Percentiles rank a stretch among this genome's conserved stretches.
phyloP scores from a whole-genome alignment of 1,140 invertebrate genomes.

The Drosophila auraria region DNA sequence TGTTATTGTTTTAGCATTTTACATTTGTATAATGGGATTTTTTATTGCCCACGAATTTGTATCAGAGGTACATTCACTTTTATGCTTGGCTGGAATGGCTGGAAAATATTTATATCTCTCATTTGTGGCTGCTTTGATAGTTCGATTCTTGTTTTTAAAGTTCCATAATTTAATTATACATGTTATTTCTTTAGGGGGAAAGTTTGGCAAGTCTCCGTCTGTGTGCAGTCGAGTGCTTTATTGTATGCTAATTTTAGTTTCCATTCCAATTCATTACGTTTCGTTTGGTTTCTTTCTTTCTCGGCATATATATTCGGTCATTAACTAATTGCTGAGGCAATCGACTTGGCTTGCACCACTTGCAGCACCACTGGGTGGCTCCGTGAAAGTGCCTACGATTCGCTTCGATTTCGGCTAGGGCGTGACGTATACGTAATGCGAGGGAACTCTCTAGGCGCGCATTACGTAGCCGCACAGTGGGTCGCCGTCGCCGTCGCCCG shows the following conservation, averaged over 20 bases:
- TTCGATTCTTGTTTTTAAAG: too few species aligned
- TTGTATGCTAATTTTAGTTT: conserved; percentile 76
- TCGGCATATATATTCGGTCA: conserved; percentile 81
- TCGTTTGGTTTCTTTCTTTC: conserved; percentile 57
- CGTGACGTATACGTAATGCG: conserved; percentile 46
- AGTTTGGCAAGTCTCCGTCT: conserved; percentile 47
- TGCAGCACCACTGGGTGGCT: conserved; percentile 17
- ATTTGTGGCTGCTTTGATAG: conserved; percentile 3
- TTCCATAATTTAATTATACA: conserved; percentile 7
- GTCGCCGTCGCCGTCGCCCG: not conserved
- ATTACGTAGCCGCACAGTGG: conserved; percentile 77
- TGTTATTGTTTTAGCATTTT: conserved; percentile 31
- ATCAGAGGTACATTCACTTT: conserved; percentile 52
- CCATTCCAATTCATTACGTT: conserved; percentile 43
- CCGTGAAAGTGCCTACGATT: conserved; percentile 59
- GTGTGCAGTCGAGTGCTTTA: conserved; percentile 73
- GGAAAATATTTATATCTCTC: not conserved
- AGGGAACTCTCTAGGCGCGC: conserved; percentile 6
- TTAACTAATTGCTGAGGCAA: conserved; percentile 83
- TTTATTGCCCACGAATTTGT: conserved; percentile 50
- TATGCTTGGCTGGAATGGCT: conserved; percentile 29
- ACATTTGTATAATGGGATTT: conserved; percentile 28
- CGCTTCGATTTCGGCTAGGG: conserved; percentile 27
- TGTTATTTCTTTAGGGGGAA: not conserved
- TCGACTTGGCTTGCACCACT: conserved; percentile 51